Base-by-base conservation (phyloP, 2,113 vertebrate genomes). In the Agelaius tricolor region DNA sequence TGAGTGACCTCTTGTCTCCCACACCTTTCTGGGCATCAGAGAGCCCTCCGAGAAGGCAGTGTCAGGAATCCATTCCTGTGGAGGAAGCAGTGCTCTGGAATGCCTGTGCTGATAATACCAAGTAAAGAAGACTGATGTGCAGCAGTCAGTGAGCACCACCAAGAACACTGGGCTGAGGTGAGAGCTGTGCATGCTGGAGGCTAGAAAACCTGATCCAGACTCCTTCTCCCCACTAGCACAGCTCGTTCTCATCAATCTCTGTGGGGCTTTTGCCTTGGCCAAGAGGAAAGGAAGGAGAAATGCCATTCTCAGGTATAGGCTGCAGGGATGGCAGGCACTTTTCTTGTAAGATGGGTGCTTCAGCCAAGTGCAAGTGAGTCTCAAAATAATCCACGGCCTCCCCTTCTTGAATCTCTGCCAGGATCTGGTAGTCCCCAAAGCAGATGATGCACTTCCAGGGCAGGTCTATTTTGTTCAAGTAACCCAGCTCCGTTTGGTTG, bases 391-490 rank as follows among this genome's bases (percentile, higher is more conserved):
- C 98, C 94, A 96, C 5, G 0, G 98, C 98, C 68, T 99, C 98
- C 7, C 99, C 99, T 4, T 97, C 95, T 61, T 99, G 98, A 6
- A 89, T 93, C 95, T 98, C 90, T 18, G 99, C 87, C 46, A 99
- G 90, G 67, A 99, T 82, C 96, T 99, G 98, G 33, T 99, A 99
- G 27, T 99, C 98, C 11, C 98, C 98, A 7, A 99, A 99, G 10
- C 95, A 96, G 49, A 99, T 93, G 57, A 98, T 93, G 88, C 98
- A 98, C 90, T 95, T 98, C 51, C 97, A 93, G 0, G 98, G 98
- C 68, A 99, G 96, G 41, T 99, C 98, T 4, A 72, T 72, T 57
- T 98, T 98, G 68, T 99, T 99, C 10, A 99, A 96, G 96, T 98
- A 98, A 54, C 81, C 96, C 89, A 99, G 97, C 33, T 96, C 94